Conservation (phyloP, 2,888 invertebrate species). For the Agrochola lychnidis region DNA sequence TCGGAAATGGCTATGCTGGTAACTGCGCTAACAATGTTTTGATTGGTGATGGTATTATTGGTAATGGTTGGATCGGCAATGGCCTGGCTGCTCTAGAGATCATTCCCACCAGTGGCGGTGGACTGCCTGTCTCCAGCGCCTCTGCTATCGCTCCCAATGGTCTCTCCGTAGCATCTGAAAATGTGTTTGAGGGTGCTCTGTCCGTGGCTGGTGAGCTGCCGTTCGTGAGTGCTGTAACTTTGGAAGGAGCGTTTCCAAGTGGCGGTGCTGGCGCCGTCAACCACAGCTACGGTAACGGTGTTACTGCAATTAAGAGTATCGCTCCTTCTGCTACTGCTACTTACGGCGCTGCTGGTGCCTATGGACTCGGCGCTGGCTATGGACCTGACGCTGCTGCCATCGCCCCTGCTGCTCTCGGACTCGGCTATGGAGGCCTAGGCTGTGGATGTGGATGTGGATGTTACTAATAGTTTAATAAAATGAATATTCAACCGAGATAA, state of each 20-base stretch:
- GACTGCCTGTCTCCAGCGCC: neutral
- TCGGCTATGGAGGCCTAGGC: constrained; percentile 11
- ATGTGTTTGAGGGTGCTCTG: neutral
- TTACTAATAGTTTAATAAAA: too few species aligned
- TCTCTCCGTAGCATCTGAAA: neutral
- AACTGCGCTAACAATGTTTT: constrained; percentile 7
- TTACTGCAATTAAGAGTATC: constrained; percentile 46
- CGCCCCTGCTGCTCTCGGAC: neutral
- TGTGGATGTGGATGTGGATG: constrained; percentile 45
- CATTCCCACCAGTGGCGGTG: neutral
- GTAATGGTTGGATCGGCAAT: constrained; percentile 1
- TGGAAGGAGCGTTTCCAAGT: neutral
- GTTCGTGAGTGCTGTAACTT: neutral
- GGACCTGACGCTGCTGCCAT: constrained; percentile 15
- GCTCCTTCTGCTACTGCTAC: constrained; percentile 1
- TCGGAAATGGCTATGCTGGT: neutral
- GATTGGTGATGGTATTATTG: neutral
- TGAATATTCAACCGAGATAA: too few species aligned
- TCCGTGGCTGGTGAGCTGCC: neutral
- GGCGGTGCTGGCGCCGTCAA: constrained; percentile 54
- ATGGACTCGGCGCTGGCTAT: constrained; percentile 15
- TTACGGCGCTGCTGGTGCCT: neutral
- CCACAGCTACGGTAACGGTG: constrained; percentile 74
- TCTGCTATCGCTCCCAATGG: neutral
- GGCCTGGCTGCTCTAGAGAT: neutral